phyloP scores from a whole-genome alignment of 2,113 vertebrate genomes.

The Aegithalos caudatus region DNA sequence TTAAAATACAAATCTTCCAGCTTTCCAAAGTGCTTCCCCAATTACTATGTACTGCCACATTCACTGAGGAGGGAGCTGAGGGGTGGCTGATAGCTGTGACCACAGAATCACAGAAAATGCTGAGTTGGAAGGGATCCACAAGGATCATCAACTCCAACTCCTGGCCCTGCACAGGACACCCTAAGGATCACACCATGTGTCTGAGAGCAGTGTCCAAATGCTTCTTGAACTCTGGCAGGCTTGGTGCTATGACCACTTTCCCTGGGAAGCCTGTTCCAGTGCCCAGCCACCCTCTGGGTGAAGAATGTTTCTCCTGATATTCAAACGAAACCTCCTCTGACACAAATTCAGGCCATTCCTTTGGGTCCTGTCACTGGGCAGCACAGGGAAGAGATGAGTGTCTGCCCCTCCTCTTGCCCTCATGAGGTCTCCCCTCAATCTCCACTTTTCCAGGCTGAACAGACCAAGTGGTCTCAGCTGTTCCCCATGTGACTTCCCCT shows the following conservation, averaged over 20 bases:
- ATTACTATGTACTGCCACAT: not conserved
- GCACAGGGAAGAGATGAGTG: not conserved
- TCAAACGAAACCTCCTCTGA: not conserved
- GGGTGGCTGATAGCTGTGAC: not conserved
- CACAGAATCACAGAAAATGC: not conserved
- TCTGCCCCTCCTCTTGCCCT: not conserved
- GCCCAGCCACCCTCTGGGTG: fast-evolving
- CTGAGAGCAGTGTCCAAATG: not conserved
- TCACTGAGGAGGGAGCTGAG: not conserved
- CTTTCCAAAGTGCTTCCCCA: not conserved
- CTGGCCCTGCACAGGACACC: not conserved
- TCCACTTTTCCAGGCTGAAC: not conserved
- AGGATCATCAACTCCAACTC: not conserved
- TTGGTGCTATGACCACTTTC: not conserved
- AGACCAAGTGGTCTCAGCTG: not conserved
- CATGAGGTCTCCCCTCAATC: not conserved
- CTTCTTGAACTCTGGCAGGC: not conserved
- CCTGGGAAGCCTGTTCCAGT: not conserved
- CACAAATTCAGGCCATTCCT: not conserved
- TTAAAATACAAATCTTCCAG: not conserved
- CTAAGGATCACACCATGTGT: not conserved
- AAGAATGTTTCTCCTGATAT: not conserved
- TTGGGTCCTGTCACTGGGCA: not conserved
- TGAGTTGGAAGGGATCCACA: not conserved
- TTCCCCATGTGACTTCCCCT: not conserved